Conservation (phyloP, 2,888 invertebrate genomes). For the Rhagium mordax region DNA sequence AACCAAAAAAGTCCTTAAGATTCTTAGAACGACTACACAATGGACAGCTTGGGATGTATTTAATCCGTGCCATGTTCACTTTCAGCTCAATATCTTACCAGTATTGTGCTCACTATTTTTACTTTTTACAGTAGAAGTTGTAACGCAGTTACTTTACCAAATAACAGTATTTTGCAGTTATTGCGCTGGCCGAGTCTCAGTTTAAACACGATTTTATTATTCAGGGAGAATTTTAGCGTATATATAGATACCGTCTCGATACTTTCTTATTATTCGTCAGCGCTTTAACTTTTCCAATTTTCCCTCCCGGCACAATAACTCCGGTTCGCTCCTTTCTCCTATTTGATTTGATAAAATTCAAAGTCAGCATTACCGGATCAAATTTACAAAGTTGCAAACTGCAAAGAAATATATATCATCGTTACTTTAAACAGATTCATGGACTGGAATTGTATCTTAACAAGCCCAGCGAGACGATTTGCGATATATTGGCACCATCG, state of each 20-base stretch:
- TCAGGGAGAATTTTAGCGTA: constrained; percentile 7
- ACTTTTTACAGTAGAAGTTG: neutral
- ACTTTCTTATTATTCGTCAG: constrained; percentile 34
- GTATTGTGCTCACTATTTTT: neutral
- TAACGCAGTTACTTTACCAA: neutral
- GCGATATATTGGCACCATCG: constrained; percentile 54
- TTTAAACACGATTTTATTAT: neutral
- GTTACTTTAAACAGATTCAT: constrained; percentile 31
- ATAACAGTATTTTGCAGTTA: neutral
- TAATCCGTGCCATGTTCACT: too few species aligned
- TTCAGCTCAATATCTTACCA: too few species aligned
- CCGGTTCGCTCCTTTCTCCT: constrained; percentile 25
- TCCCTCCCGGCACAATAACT: constrained; percentile 33
- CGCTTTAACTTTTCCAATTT: constrained; percentile 45
- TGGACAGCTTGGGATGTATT: too few species aligned
- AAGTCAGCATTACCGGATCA: constrained; percentile 37
- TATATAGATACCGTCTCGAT: constrained; percentile 29
- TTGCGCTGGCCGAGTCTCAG: neutral
- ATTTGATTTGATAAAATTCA: constrained; percentile 44
- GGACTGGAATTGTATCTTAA: constrained; percentile 20
- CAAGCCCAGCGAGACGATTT: constrained; percentile 15
- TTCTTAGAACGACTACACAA: too few species aligned
- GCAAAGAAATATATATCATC: constrained; percentile 32
- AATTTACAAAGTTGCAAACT: constrained; percentile 37
- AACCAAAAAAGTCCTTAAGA: too few species aligned